phyloP scores from a whole-genome alignment of 2,113 vertebrate species.

The Hippotragus niger region DNA sequence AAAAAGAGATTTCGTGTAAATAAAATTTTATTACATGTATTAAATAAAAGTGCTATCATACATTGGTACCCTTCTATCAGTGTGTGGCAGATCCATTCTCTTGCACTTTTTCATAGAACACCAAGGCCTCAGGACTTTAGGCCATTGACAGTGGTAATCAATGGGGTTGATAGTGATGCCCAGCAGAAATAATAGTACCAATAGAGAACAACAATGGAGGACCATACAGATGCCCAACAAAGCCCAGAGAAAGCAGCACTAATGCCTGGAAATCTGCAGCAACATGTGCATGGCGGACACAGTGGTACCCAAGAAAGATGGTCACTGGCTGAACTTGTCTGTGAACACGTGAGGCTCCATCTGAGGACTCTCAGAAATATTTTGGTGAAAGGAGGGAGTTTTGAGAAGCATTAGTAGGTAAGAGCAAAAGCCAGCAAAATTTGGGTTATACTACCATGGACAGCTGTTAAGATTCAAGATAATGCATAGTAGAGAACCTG shows the following conservation, averaged over 20 bases:
- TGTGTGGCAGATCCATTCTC: background rate
- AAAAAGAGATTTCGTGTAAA: background rate
- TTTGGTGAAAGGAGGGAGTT: background rate
- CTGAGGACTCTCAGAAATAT: background rate
- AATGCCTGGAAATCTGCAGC: background rate
- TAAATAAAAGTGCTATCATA: background rate
- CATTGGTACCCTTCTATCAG: background rate
- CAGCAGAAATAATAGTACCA: background rate
- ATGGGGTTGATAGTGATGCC: background rate
- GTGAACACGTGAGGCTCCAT: background rate
- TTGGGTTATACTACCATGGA: background rate
- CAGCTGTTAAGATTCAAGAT: background rate
- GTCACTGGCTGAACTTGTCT: background rate
- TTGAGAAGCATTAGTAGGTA: background rate
- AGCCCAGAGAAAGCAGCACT: background rate
- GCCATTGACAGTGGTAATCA: background rate
- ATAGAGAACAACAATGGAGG: background rate
- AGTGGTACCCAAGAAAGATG: background rate
- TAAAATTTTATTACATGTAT: background rate
- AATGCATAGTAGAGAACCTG: background rate
- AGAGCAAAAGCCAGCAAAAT: background rate
- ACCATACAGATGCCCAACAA: background rate
- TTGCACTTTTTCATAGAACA: background rate
- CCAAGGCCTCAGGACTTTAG: background rate
- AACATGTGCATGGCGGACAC: background rate